phyloP scores from a whole-genome alignment of 2,888 invertebrate genomes.

The Agonopterix alstromeriana region DNA sequence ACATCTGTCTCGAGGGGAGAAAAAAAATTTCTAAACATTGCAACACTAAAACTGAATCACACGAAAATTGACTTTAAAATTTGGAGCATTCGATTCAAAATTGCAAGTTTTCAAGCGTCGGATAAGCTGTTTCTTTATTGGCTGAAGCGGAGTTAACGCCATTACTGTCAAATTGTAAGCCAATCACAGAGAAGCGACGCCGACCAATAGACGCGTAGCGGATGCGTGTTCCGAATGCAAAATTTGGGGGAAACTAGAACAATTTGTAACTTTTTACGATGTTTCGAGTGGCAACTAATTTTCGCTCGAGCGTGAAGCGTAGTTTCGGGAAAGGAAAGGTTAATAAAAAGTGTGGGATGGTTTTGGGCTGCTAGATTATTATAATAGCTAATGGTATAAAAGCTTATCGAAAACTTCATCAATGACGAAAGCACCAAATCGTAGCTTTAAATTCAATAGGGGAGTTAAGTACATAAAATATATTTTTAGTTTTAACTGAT shows the following conservation, averaged over 20 bases:
- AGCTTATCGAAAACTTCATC: too few relatives aligned
- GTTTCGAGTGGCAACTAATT: slow-evolving; percentile 33
- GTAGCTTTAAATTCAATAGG: too few relatives aligned
- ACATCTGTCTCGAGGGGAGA: slow-evolving; percentile 70
- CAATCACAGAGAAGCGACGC: slow-evolving; percentile 54
- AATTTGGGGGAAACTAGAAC: slow-evolving; percentile 64
- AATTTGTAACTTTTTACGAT: slow-evolving; percentile 61
- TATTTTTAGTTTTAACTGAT: too few relatives aligned
- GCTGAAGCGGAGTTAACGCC: slow-evolving; percentile 58
- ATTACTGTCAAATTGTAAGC: slow-evolving; percentile 73
- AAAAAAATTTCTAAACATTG: neutral
- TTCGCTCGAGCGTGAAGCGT: slow-evolving; percentile 21
- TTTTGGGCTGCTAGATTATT: too few relatives aligned
- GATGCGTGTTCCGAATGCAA: slow-evolving; percentile 64
- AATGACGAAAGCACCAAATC: too few relatives aligned
- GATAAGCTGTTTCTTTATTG: slow-evolving; percentile 18
- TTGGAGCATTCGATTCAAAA: slow-evolving; percentile 4
- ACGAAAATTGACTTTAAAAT: slow-evolving; percentile 10
- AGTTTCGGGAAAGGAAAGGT: too few relatives aligned
- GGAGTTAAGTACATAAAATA: too few relatives aligned
- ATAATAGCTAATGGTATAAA: too few relatives aligned
- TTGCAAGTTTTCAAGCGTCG: slow-evolving; percentile 4
- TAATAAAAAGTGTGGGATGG: too few relatives aligned
- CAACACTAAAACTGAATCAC: neutral
- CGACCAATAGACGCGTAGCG: slow-evolving; percentile 52